These are phyloP conservation scores for Calameuta filiformis DNA, from an alignment of 2,888 invertebrate species.

Conservation along the genomic window DNA sequence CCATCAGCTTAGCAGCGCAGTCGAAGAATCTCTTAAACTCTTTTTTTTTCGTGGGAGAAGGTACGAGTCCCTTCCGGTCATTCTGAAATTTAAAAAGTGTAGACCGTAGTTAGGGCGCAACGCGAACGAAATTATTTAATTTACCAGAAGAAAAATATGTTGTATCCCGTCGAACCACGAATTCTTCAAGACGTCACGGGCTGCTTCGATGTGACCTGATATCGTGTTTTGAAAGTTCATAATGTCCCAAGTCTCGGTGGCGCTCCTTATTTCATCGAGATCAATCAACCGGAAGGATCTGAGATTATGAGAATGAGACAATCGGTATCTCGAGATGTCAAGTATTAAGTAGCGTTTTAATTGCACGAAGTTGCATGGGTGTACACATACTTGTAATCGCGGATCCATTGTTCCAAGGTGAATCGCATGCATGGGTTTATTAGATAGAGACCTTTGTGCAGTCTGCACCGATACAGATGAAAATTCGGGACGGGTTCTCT, in stretches of 20 bases:
- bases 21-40: constrained; percentile 85
- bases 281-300: constrained; percentile 76
- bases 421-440: constrained; percentile 86
- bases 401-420: constrained; percentile 84
- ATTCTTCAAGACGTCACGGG: constrained; percentile 75
- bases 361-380: neutral
- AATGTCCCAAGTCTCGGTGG: constrained; percentile 76
- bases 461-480: neutral
- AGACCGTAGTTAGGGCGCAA: too few species aligned
- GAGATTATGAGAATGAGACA: constrained; percentile 28
- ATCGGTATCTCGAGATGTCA: neutral
- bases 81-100: constrained; percentile 66
- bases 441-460: constrained; percentile 74
- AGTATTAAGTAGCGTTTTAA: neutral
- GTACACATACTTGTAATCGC: constrained; percentile 73
- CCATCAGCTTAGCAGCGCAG: constrained; percentile 88
- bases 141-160: constrained; percentile 74
- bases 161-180: constrained; percentile 76
- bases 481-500: neutral
- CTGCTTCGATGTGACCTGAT: constrained; percentile 74
- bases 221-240: constrained; percentile 72
- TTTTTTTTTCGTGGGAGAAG: constrained; percentile 74
- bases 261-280: constrained; percentile 70
- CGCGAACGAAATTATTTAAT: neutral
- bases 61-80: constrained; percentile 76